These are phyloP conservation scores for Epinotia demarniana DNA, from an alignment of 2,888 invertebrate species.

Conservation along the genomic window DNA sequence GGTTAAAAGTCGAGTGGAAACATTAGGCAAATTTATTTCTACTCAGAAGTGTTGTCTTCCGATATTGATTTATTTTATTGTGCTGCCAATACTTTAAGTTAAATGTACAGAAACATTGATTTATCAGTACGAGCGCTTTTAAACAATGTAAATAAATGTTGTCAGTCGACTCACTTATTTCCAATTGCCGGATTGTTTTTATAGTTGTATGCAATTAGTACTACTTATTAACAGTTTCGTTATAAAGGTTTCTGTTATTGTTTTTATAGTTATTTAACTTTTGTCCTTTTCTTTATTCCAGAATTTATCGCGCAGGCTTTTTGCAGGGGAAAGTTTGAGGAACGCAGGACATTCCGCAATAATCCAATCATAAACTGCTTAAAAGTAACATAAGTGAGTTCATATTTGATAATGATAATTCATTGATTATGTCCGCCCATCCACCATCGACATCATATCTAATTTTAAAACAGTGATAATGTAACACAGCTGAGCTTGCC, in stretches of 20 bases:
- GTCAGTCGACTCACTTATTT: too few relatives aligned
- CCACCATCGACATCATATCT: too few relatives aligned
- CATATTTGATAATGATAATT: neutral
- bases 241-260: neutral
- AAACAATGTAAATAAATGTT: neutral
- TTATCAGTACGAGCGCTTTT: neutral
- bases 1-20: neutral
- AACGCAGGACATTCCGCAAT: neutral
- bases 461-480: neutral
- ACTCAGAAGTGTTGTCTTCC: neutral
- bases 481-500: neutral
- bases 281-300: too few relatives aligned
- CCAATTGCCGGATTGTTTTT: neutral
- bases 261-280: neutral
- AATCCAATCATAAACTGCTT: neutral
- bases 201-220: neutral
- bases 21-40: conserved; percentile 5
- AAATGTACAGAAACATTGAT: neutral
- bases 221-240: neutral
- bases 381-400: neutral
- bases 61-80: neutral
- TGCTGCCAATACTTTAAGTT: neutral
- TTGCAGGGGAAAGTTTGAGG: neutral
- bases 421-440: neutral
- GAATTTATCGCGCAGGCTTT: too few relatives aligned